Evolutionary conservation across 2,888 invertebrate genomes (phyloP).

Genomic region (Dasysyrphus tricinctus): DNA sequence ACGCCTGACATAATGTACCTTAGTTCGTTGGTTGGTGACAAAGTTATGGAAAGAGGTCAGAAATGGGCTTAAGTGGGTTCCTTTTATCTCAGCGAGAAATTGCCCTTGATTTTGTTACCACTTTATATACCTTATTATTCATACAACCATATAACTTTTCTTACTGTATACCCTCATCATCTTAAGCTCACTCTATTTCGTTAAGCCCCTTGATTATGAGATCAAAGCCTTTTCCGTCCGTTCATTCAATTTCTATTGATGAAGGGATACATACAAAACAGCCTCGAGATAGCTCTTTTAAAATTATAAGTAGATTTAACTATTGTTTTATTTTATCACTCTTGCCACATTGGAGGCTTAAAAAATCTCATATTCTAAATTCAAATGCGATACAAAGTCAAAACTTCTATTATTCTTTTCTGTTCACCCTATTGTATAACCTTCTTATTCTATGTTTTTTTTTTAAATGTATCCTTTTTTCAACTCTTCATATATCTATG

Average conservation of each 20-base stretch:
- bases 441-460: conserved; percentile 7
- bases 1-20: no score
- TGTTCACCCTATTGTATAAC: conserved; percentile 33
- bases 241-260: background rate
- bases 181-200: no score
- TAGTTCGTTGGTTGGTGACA: no score
- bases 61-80: no score
- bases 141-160: no score
- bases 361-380: background rate
- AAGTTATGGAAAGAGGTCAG: no score
- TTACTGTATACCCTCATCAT: no score
- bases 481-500: background rate
- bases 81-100: no score
- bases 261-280: background rate
- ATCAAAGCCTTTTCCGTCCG: background rate
- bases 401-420: conserved; percentile 41
- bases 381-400: conserved; percentile 42
- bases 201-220: background rate
- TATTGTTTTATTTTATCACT: conserved; percentile 24
- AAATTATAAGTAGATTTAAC: conserved; percentile 15
- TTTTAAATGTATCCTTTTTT: conserved; percentile 3
- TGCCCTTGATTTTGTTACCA: no score
- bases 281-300: conserved; percentile 1
- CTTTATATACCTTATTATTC: no score
- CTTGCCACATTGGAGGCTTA: background rate